Conservation (phyloP, 2,113 vertebrate species). For the Pipa parva region DNA sequence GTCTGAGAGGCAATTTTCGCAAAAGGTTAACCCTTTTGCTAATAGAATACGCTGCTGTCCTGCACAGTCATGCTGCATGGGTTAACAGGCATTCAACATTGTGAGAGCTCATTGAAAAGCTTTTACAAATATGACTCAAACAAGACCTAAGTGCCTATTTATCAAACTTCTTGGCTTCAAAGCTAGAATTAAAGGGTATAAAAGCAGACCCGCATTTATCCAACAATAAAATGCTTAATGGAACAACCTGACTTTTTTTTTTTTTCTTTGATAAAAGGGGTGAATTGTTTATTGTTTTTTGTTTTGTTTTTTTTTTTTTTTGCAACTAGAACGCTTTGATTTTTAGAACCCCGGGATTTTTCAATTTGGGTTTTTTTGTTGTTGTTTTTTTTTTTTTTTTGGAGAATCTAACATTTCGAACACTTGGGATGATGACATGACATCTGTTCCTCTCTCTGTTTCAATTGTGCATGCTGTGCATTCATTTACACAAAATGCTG, state of each 20-base stretch:
- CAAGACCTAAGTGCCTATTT: constrained; percentile 22
- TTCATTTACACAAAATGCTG: neutral
- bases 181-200: neutral
- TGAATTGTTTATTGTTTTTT: neutral
- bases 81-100: neutral
- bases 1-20: constrained; percentile 34
- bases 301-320: too few relatives aligned
- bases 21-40: constrained; percentile 27
- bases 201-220: constrained; percentile 7
- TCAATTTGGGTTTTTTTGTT: neutral
- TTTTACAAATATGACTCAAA: constrained; percentile 17
- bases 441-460: neutral
- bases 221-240: neutral
- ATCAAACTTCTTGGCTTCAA: constrained; percentile 16
- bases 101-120: constrained; percentile 3
- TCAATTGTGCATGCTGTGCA: neutral
- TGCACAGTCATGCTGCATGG: neutral
- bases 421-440: constrained; percentile 1
- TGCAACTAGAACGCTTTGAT: neutral
- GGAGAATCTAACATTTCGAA: neutral
- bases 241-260: neutral
- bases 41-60: neutral
- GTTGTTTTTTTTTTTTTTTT: too few relatives aligned
- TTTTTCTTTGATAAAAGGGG: neutral
- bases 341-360: neutral